Evolutionary conservation across 2,888 invertebrate genomes (phyloP).

Genomic region (Pilophorus perplexus): DNA sequence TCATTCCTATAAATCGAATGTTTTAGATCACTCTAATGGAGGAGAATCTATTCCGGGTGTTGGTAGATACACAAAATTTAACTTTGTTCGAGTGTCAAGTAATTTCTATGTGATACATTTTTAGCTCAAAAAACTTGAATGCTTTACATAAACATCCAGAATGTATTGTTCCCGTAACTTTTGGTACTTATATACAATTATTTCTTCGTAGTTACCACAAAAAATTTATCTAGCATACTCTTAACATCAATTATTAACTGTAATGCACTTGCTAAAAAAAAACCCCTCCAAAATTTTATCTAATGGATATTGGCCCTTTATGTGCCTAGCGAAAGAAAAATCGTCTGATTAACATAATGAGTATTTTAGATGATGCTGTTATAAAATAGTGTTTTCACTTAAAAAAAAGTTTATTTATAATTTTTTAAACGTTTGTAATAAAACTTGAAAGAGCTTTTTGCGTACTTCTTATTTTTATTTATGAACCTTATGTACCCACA

Average conservation of each 20-base stretch:
- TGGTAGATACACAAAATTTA: no score
- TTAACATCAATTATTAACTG: conserved; percentile 26
- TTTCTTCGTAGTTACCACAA: conserved; percentile 25
- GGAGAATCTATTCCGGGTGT: not conserved
- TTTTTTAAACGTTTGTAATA: conserved; percentile 27
- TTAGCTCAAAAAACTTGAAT: not conserved
- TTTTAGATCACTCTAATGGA: not conserved
- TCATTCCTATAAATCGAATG: no score
- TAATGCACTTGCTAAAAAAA: conserved; percentile 14
- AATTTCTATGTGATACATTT: no score
- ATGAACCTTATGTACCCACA: not conserved
- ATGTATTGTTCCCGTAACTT: no score
- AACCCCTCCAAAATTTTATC: conserved; percentile 26
- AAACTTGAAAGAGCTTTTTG: conserved; percentile 3
- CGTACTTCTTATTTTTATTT: not conserved
- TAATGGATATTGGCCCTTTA: conserved; percentile 30
- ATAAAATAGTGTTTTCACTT: conserved; percentile 32
- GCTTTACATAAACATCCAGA: no score
- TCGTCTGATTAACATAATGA: conserved; percentile 23
- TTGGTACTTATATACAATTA: conserved; percentile 9
- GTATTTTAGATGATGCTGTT: conserved; percentile 27
- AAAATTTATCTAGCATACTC: conserved; percentile 6
- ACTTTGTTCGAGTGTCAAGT: no score
- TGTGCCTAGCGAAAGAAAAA: conserved; percentile 27
- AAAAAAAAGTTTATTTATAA: conserved; percentile 36